Conservation (phyloP, 2,113 vertebrate genomes). For the Todiramphus saurophagus region DNA sequence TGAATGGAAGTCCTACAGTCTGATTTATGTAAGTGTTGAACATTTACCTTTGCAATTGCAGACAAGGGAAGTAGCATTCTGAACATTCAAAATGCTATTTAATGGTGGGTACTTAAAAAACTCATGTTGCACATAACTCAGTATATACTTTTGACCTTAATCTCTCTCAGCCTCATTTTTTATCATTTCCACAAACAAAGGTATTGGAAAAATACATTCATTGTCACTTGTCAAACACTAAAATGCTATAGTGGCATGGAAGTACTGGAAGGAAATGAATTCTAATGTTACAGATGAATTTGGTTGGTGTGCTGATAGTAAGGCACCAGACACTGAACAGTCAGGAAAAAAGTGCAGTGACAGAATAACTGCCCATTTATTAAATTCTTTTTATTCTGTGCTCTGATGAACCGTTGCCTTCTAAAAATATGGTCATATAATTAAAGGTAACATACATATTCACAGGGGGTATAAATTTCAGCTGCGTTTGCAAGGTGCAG, state of each 20-base stretch:
- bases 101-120: slow-evolving; percentile 11
- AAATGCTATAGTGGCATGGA: neutral
- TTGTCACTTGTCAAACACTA: neutral
- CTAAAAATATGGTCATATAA: neutral
- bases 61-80: neutral
- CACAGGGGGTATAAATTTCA: neutral
- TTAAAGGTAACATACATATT: neutral
- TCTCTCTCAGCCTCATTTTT: neutral
- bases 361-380: neutral
- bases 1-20: neutral
- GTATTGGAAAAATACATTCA: slow-evolving; percentile 21
- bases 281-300: neutral
- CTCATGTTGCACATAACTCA: neutral
- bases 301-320: neutral
- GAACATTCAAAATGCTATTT: neutral
- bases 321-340: neutral
- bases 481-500: neutral
- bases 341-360: neutral
- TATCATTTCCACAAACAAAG: neutral
- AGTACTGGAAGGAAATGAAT: neutral
- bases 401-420: neutral
- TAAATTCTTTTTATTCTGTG: neutral
- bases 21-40: slow-evolving; percentile 6
- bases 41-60: neutral
- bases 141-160: neutral